A percentile compares a stretch with the other conserved stretches of the same genome.
Evolutionary conservation across 2,113 vertebrate genomes (phyloP).

Genomic region (Motacilla tschutschensis): DNA sequence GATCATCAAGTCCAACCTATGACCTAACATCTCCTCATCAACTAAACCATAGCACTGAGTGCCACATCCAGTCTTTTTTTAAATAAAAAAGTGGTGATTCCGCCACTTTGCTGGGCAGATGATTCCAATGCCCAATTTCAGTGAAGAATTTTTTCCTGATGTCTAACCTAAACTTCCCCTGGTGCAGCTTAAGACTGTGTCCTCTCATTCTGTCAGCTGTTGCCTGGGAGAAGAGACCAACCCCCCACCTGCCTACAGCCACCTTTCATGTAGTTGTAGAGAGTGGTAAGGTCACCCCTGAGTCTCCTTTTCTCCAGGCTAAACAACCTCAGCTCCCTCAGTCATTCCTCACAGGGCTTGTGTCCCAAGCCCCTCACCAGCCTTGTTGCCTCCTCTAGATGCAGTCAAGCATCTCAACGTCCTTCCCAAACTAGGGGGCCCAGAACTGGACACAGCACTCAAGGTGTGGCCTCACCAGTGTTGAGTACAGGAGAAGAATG

Average conservation of each 20-base stretch:
- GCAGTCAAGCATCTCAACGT: fast-evolving
- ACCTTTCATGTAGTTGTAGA: neutral
- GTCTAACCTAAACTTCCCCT: neutral
- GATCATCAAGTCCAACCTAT: neutral
- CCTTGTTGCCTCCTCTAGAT: neutral
- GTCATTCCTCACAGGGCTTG: fast-evolving
- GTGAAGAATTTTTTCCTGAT: neutral
- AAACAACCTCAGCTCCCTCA: neutral
- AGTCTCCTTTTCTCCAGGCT: neutral
- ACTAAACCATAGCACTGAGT: neutral
- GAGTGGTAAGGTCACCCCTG: neutral
- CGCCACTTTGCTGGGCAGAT: neutral
- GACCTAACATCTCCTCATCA: neutral
- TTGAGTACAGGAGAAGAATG: fast-evolving
- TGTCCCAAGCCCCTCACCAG: neutral
- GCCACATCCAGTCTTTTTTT: neutral
- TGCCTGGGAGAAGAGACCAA: neutral
- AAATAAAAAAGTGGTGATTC: neutral
- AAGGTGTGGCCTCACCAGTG: neutral
- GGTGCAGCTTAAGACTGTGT: neutral
- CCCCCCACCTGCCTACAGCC: neutral
- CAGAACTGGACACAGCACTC: neutral
- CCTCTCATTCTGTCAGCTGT: neutral
- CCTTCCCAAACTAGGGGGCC: neutral
- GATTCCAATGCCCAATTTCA: neutral